Evolutionary conservation across 2,113 vertebrate genomes (phyloP).

Genomic region (Ochotona princeps): DNA sequence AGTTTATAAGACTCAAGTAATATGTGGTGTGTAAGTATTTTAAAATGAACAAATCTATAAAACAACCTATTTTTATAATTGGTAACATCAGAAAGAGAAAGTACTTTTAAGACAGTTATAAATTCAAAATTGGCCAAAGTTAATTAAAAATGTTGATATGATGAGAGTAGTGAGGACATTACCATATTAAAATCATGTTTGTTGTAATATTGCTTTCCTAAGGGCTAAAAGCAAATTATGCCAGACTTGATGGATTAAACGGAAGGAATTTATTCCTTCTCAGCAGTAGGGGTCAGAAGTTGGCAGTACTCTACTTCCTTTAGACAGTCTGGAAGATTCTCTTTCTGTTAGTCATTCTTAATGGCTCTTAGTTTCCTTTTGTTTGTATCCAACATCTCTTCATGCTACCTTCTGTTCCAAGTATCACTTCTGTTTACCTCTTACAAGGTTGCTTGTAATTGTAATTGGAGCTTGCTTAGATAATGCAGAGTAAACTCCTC

Average conservation of each 20-base stretch:
- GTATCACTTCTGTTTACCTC: not conserved
- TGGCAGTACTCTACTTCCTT: not conserved
- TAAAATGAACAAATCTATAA: not conserved
- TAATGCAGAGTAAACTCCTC: not conserved
- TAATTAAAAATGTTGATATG: not conserved
- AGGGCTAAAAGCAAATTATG: not conserved
- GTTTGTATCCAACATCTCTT: not conserved
- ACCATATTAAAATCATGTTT: not conserved
- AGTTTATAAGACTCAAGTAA: conserved; percentile 20
- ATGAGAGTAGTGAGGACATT: not conserved
- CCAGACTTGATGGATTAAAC: not conserved
- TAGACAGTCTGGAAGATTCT: not conserved
- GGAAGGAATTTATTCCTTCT: not conserved
- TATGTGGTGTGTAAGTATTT: not conserved
- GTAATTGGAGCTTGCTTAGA: not conserved
- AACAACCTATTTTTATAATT: not conserved
- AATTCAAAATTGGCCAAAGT: not conserved
- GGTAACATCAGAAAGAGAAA: not conserved
- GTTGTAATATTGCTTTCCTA: not conserved
- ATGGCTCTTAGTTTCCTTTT: not conserved
- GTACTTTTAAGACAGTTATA: not conserved
- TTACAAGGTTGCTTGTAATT: not conserved
- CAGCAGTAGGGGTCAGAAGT: not conserved
- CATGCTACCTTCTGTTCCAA: not conserved
- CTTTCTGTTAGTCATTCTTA: not conserved